These are phyloP conservation scores for Callocephalon fimbriatum DNA, from an alignment of 2,113 vertebrate genomes.

Conservation along the genomic window DNA sequence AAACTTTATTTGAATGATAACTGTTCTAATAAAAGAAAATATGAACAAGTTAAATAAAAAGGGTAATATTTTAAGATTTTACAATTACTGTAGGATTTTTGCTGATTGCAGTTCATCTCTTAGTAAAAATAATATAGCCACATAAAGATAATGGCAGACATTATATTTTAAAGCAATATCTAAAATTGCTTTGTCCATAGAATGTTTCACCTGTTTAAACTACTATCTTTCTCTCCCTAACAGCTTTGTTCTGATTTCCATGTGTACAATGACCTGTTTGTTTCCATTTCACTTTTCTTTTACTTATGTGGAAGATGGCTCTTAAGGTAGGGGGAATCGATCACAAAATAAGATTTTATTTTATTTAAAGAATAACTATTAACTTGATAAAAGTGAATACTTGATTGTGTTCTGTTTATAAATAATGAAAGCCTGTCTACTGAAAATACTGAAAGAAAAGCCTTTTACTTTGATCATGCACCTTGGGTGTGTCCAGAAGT, in stretches of 20 bases:
- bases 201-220: background rate
- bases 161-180: background rate
- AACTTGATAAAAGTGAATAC: background rate
- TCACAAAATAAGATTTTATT: background rate
- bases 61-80: background rate
- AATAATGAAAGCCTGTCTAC: background rate
- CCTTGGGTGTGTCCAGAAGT: background rate
- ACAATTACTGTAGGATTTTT: background rate
- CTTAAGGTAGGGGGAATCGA: background rate
- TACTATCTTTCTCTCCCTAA: background rate
- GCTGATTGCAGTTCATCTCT: background rate
- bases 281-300: background rate
- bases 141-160: background rate
- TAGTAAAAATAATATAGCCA: background rate
- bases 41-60: background rate
- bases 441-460: background rate
- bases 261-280: background rate
- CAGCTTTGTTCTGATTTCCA: background rate
- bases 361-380: background rate
- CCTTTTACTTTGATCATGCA: background rate
- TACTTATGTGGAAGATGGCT: background rate
- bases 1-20: background rate
- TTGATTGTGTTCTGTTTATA: background rate
- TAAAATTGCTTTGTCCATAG: background rate
- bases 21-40: background rate